phyloP scores from a whole-genome alignment of 2,113 vertebrate genomes.

The Tachuris rubrigastra region DNA sequence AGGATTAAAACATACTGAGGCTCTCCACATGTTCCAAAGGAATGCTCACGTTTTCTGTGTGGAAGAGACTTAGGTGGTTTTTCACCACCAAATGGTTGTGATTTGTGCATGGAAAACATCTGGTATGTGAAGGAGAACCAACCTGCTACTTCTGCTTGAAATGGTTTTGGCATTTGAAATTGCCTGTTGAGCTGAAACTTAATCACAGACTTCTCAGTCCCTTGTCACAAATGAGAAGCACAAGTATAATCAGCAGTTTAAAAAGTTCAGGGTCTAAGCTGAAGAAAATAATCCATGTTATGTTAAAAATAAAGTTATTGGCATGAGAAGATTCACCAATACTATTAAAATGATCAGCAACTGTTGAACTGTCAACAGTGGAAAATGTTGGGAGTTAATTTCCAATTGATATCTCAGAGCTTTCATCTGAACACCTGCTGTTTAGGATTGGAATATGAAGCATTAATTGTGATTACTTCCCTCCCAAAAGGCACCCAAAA shows the following conservation, averaged over 20 bases:
- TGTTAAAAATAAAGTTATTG: not conserved
- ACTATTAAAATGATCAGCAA: not conserved
- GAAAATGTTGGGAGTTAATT: not conserved
- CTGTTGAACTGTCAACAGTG: not conserved
- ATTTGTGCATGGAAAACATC: not conserved
- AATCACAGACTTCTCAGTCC: not conserved
- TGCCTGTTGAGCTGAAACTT: not conserved
- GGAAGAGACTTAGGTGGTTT: not conserved
- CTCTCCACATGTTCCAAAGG: not conserved
- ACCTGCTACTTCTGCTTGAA: not conserved
- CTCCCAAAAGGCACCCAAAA: not conserved
- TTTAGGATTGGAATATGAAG: not conserved
- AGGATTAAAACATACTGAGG: not conserved
- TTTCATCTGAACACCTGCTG: not conserved
- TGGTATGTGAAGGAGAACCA: not conserved
- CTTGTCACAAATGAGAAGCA: not conserved
- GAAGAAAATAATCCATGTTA: not conserved
- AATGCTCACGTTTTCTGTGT: not conserved
- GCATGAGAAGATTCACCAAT: not conserved
- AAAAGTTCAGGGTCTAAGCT: not conserved
- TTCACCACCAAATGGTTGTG: not conserved
- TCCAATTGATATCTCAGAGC: not conserved
- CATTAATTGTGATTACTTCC: not conserved
- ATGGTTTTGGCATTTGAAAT: not conserved
- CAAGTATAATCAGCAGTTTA: not conserved